Evolutionary conservation across 1,140 invertebrate species (phyloP), one percentile per base, ranked within the genome.

Genomic region (Leguminivora glycinivorella): DNA sequence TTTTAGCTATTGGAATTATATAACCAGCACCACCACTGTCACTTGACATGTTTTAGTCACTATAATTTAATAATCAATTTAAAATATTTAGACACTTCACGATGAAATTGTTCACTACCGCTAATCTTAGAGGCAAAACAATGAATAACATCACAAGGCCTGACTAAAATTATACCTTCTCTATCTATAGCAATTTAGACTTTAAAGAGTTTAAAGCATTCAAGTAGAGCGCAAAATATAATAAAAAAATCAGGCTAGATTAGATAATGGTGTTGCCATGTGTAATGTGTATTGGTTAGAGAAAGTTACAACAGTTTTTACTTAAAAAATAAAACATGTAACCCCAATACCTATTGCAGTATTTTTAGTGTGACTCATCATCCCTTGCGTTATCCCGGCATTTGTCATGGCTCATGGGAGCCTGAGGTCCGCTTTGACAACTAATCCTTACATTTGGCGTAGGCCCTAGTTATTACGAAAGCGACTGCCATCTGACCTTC

Each of bases 1-100:
- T 67, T 72, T 66, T 87, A 19, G 77, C 82, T n/a, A 80, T 24
- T 0, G 78, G 77, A 67, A 85, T 69, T 58, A 88, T 67, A 38
- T 79, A 40, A 1, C 58, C 25, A 60, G n/a, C 58, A 24, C 88
- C 86, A 47, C 75, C 85, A 77, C 81, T 89, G 25, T 88, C 82
- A 68, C 70, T 78, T 19, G 83, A 79, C 83, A 88, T 90, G 73
- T 70, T 70, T 22, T 38, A 12, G 25, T 56, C 38, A 38, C 52
- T 26, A 74, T 43, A 70, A 69, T 22, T 47, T 24, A 71, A 69
- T 69, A 56, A 38, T n/a, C 26, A 63, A 63, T 63, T 29, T 60
- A 70, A 40, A 58, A 60, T 56, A 5, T 69, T 40, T 69, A 17
- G 38, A 72, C 60, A 70, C 47, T 19, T 17, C 47, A 52, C 6